Conservation (phyloP, 1,140 invertebrate genomes). For the Drosophila mayri region DNA sequence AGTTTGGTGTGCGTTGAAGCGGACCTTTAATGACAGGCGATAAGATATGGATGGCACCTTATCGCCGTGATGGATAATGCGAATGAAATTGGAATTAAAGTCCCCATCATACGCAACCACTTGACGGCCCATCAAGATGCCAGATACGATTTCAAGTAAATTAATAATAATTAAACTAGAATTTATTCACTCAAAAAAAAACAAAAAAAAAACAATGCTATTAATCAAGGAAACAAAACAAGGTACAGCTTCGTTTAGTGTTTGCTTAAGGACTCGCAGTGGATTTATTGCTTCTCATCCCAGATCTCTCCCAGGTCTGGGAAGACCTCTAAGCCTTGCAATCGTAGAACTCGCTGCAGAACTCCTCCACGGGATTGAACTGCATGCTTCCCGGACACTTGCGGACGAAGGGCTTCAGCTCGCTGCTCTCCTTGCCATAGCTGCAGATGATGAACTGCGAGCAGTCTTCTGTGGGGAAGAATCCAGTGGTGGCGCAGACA, state of each 20-base stretch:
- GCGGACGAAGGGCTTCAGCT: background rate
- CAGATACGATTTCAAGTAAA: slow-evolving; percentile 44
- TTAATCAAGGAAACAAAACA: slow-evolving; percentile 12
- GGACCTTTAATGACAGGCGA: slow-evolving; percentile 21
- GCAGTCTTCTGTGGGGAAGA: slow-evolving; percentile 42
- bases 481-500: slow-evolving; percentile 51
- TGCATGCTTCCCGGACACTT: slow-evolving; percentile 54
- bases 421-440: background rate
- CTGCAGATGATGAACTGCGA: slow-evolving; percentile 49
- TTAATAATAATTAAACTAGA: slow-evolving; percentile 65
- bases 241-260: slow-evolving; percentile 17
- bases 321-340: slow-evolving; percentile 22
- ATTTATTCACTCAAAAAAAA: slow-evolving; percentile 60
- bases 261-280: slow-evolving; percentile 22
- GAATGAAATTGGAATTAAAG: slow-evolving; percentile 37
- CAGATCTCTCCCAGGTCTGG: background rate
- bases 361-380: slow-evolving; percentile 31
- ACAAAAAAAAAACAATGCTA: slow-evolving; percentile 16
- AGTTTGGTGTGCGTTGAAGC: background rate
- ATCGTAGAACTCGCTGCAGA: slow-evolving; percentile 13
- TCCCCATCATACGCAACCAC: slow-evolving; percentile 27
- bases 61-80: slow-evolving; percentile 35
- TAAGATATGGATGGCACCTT: slow-evolving; percentile 16
- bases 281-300: slow-evolving; percentile 28
- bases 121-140: slow-evolving; percentile 25